A percentile compares a stretch with the other conserved stretches of the same genome.
Evolutionary conservation across 2,888 invertebrate species (phyloP).

Genomic region (Lepidocyrtoides sp.): DNA sequence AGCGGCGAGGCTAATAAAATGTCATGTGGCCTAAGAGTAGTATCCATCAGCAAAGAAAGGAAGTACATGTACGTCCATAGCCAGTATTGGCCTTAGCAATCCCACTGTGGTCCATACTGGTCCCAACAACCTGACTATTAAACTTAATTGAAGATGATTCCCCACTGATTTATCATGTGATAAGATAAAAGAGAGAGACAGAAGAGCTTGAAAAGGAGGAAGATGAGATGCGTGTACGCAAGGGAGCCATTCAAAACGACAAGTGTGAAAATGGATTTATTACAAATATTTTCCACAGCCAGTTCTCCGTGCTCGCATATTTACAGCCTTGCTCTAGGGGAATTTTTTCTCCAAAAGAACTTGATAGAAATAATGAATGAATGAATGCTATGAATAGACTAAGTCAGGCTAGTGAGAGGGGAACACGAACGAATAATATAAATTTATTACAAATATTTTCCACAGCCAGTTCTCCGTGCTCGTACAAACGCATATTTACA

Average conservation of each 20-base stretch:
- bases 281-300: slow-evolving; percentile 25
- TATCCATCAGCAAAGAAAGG: too few species aligned
- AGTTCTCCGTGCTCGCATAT: neutral
- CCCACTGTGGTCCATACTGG: neutral
- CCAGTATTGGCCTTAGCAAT: neutral
- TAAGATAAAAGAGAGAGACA: slow-evolving; percentile 22
- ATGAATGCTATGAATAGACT: neutral
- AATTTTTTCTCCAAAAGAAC: too few species aligned
- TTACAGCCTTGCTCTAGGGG: neutral
- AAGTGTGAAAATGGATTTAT: slow-evolving; percentile 39
- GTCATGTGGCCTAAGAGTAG: too few species aligned
- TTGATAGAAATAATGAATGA: neutral
- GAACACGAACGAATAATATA: neutral
- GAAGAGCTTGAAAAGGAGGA: neutral
- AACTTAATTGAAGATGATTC: slow-evolving; percentile 69
- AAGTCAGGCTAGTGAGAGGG: neutral
- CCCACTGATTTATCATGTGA: slow-evolving; percentile 63
- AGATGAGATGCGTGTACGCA: slow-evolving; percentile 20
- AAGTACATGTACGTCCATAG: neutral
- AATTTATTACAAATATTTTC: slow-evolving; percentile 40
- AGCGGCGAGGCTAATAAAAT: slow-evolving; percentile 6
- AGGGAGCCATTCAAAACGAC: slow-evolving; percentile 6
- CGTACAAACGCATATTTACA: neutral
- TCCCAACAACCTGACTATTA: slow-evolving; percentile 33
- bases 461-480: neutral